Conservation (phyloP, 2,113 vertebrate species). For the Helogale parvula region DNA sequence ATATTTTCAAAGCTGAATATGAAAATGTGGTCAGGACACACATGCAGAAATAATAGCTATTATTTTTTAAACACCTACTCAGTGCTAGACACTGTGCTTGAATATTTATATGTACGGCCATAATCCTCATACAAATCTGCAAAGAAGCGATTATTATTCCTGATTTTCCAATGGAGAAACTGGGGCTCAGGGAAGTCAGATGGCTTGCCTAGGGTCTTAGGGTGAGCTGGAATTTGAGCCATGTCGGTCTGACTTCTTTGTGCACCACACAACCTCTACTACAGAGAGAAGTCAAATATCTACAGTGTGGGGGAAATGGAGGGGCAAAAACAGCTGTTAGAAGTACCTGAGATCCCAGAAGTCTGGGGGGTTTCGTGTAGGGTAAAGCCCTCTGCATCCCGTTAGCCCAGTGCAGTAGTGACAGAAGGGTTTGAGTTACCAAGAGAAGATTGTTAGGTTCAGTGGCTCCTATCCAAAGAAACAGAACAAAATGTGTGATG, state of each 20-base stretch:
- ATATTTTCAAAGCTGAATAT: neutral
- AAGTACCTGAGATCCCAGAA: neutral
- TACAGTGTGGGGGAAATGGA: too few species aligned
- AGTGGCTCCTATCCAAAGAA: neutral
- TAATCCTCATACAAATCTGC: neutral
- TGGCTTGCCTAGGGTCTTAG: neutral
- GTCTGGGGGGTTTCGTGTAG: neutral
- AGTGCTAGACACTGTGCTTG: neutral
- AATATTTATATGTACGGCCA: neutral
- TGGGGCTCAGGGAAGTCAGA: neutral
- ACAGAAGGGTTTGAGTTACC: neutral
- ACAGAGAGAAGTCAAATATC: neutral
- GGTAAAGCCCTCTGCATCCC: neutral
- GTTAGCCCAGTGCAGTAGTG: neutral
- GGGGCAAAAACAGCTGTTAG: neutral
- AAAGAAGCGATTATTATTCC: neutral
- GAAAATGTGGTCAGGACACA: neutral
- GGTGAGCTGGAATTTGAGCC: neutral
- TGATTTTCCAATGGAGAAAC: neutral
- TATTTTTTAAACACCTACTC: neutral
- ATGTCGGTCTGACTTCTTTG: neutral
- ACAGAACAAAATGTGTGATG: neutral
- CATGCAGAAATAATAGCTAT: neutral
- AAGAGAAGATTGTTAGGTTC: neutral
- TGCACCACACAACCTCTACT: too few species aligned